Evolutionary conservation across 2,113 vertebrate species (phyloP).

Genomic region (Ploceus nigricollis): DNA sequence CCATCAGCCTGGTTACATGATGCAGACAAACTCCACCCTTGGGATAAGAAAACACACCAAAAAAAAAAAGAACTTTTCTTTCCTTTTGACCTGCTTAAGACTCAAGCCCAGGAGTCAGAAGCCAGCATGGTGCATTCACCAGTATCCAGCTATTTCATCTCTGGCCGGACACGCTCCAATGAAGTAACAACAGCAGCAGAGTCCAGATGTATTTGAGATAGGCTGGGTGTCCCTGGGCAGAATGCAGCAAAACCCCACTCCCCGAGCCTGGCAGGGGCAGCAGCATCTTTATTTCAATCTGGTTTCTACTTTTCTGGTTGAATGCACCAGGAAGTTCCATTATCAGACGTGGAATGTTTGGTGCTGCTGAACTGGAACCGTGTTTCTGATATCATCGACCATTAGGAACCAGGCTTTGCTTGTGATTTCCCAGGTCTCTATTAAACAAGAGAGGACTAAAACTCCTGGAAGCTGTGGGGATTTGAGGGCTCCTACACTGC

Average conservation of each 20-base stretch:
- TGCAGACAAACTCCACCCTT: background rate
- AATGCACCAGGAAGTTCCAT: background rate
- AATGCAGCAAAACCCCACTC: background rate
- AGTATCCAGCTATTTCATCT: background rate
- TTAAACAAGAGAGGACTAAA: background rate
- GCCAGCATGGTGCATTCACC: background rate
- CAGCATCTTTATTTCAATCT: conserved; percentile 28
- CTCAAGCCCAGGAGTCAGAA: background rate
- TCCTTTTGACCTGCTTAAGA: background rate
- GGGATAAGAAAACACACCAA: background rate
- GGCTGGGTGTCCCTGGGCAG: background rate
- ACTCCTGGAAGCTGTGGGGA: background rate
- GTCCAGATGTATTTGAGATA: background rate
- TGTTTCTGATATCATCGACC: background rate
- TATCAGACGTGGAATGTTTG: background rate
- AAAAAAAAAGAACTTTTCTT: background rate
- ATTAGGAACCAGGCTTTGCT: background rate
- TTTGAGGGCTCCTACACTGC: background rate
- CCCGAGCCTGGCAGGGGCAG: background rate
- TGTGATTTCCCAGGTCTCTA: background rate
- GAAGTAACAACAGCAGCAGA: background rate
- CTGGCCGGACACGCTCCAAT: background rate
- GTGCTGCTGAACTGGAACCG: background rate
- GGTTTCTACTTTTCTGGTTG: conserved; percentile 7
- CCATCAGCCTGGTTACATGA: background rate